Evolutionary conservation across 2,888 invertebrate species (phyloP).

Genomic region (Athripsodes cinereus): DNA sequence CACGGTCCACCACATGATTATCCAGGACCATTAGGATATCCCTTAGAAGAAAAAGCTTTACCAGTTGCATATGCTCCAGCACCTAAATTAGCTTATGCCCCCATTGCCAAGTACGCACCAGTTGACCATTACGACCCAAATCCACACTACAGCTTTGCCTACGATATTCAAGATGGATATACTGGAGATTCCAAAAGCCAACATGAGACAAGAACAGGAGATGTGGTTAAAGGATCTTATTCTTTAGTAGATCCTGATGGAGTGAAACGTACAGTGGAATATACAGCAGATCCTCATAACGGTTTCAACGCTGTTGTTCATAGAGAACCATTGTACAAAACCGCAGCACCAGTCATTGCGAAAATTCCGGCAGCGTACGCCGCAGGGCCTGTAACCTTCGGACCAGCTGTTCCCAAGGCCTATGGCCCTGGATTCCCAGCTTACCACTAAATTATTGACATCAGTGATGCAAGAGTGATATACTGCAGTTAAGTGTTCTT

Average conservation of each 20-base stretch:
- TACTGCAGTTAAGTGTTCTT: not conserved
- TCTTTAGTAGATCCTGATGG: constrained; percentile 60
- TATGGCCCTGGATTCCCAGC: constrained; percentile 13
- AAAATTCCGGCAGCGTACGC: constrained; percentile 30
- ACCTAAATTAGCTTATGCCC: constrained; percentile 28
- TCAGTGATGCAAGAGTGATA: not conserved
- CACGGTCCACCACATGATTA: constrained; percentile 19
- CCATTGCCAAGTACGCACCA: constrained; percentile 27
- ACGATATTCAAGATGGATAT: constrained; percentile 34
- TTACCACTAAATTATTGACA: constrained; percentile 9
- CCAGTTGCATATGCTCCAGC: constrained; percentile 35
- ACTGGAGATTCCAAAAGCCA: constrained; percentile 47
- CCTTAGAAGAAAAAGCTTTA: constrained; percentile 30
- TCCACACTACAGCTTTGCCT: constrained; percentile 36
- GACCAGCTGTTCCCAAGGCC: constrained; percentile 10
- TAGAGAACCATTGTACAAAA: constrained; percentile 51
- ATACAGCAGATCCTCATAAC: constrained; percentile 45
- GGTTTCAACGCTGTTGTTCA: constrained; percentile 56
- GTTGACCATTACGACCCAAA: constrained; percentile 17
- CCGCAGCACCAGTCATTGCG: constrained; percentile 36
- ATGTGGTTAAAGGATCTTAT: constrained; percentile 60
- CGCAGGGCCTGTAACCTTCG: constrained; percentile 17
- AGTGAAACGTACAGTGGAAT: constrained; percentile 46
- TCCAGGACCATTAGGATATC: constrained; percentile 34
- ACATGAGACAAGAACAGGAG: constrained; percentile 52